Conservation (phyloP, 2,888 invertebrate species). For the Tubiluchus corallicola region DNA sequence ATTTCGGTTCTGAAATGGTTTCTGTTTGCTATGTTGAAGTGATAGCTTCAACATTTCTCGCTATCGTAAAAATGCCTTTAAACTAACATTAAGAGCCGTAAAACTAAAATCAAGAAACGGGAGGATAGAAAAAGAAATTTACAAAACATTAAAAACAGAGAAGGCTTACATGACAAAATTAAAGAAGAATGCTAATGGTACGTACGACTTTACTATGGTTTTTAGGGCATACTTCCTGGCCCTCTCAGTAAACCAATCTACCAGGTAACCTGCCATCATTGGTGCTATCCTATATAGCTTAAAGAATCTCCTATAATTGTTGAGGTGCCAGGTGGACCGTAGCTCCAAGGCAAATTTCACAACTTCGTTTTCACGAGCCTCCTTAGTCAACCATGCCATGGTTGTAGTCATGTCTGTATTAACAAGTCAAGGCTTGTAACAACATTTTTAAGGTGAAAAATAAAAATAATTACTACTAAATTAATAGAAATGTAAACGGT, state of each 20-base stretch:
- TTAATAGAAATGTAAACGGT: conserved; percentile 7
- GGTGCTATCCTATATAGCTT: conserved; percentile 70
- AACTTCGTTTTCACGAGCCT: conserved; percentile 59
- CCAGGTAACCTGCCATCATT: conserved; percentile 83
- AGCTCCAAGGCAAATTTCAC: conserved; percentile 69
- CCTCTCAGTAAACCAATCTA: conserved; percentile 94
- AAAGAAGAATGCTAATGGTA: conserved; percentile 28
- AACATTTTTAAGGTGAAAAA: conserved; percentile 11
- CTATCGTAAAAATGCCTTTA: too few species aligned
- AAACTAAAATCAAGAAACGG: background rate
- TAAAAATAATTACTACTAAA: conserved; percentile 8
- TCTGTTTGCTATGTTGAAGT: too few species aligned
- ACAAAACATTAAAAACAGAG: conserved; percentile 9
- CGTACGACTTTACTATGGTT: conserved; percentile 89
- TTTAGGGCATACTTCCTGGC: conserved; percentile 80
- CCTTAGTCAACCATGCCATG: conserved; percentile 53
- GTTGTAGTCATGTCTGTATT: conserved; percentile 80
- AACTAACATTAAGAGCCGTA: background rate
- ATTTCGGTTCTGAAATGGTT: too few species aligned
- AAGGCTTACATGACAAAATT: conserved; percentile 6
- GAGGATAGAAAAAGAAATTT: conserved; percentile 1
- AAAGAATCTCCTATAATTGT: conserved; percentile 83
- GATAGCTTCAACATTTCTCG: too few species aligned
- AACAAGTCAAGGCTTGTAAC: conserved; percentile 15
- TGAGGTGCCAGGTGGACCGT: conserved; percentile 77